A percentile compares a stretch with the other conserved stretches of the same genome.
Evolutionary conservation across 2,888 invertebrate genomes (phyloP).

Genomic region (Cantharis rustica): DNA sequence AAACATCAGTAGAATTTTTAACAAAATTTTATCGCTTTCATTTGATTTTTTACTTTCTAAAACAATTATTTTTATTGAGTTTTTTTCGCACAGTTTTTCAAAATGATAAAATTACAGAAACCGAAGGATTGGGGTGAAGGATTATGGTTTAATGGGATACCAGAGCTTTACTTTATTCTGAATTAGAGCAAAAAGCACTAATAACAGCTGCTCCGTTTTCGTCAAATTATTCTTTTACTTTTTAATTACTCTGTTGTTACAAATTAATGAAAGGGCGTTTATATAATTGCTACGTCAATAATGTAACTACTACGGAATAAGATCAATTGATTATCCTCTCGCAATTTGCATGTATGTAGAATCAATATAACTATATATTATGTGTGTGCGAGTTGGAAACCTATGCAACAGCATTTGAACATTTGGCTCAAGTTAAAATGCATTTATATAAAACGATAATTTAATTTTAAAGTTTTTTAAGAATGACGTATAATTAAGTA

Average conservation of each 20-base stretch:
- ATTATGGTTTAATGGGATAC: background rate
- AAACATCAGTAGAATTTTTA: background rate
- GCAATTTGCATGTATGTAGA: background rate
- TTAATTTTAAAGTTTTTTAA: background rate
- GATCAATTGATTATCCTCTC: background rate
- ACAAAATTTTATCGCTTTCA: background rate
- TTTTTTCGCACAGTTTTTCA: background rate
- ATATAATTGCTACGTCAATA: background rate
- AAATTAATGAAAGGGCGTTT: background rate
- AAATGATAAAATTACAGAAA: background rate
- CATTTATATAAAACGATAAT: background rate
- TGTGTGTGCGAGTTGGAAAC: background rate
- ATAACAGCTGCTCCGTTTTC: background rate
- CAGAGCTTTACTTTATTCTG: background rate
- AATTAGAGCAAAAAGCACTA: background rate
- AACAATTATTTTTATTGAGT: background rate
- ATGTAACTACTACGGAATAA: background rate
- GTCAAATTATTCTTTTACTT: background rate
- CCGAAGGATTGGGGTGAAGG: background rate
- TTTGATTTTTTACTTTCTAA: background rate
- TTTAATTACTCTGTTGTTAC: background rate
- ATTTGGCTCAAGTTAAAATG: background rate
- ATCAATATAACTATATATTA: too few relatives aligned
- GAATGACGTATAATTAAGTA: background rate
- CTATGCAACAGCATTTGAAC: background rate